phyloP scores from a whole-genome alignment of 2,113 vertebrate genomes.

The Campylorhamphus procurvoides region DNA sequence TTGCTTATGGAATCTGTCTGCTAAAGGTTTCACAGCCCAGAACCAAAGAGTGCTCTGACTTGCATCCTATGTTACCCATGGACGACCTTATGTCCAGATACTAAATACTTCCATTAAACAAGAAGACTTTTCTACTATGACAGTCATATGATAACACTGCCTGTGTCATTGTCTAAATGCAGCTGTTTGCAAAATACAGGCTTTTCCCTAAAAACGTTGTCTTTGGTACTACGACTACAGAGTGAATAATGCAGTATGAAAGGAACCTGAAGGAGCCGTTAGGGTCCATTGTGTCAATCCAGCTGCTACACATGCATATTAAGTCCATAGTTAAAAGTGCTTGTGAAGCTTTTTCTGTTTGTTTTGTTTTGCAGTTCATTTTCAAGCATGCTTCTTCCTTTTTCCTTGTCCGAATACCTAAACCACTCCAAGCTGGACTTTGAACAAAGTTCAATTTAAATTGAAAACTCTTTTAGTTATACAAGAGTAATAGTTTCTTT shows the following conservation, averaged over 20 bases:
- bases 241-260: conserved; percentile 61
- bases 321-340: conserved; percentile 72
- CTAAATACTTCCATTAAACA: conserved; percentile 21
- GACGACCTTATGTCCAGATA: conserved; percentile 18
- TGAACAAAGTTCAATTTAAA: conserved; percentile 14
- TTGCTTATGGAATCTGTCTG: background rate
- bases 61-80: background rate
- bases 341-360: conserved; percentile 70
- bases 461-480: background rate
- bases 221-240: conserved; percentile 29
- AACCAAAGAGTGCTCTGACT: background rate
- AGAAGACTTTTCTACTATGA: conserved; percentile 30
- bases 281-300: conserved; percentile 75
- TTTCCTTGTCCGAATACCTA: conserved; percentile 37
- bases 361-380: conserved; percentile 17
- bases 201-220: conserved; percentile 15
- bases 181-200: conserved; percentile 59
- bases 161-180: conserved; percentile 54
- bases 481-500: background rate
- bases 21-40: background rate
- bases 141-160: background rate
- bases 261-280: conserved; percentile 76
- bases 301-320: conserved; percentile 73
- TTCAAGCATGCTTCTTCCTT: conserved; percentile 3
- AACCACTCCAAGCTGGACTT: background rate